These are phyloP conservation scores for Peromyscus eremicus DNA, from an alignment of 2,797 vertebrate species.

Conservation along the genomic window DNA sequence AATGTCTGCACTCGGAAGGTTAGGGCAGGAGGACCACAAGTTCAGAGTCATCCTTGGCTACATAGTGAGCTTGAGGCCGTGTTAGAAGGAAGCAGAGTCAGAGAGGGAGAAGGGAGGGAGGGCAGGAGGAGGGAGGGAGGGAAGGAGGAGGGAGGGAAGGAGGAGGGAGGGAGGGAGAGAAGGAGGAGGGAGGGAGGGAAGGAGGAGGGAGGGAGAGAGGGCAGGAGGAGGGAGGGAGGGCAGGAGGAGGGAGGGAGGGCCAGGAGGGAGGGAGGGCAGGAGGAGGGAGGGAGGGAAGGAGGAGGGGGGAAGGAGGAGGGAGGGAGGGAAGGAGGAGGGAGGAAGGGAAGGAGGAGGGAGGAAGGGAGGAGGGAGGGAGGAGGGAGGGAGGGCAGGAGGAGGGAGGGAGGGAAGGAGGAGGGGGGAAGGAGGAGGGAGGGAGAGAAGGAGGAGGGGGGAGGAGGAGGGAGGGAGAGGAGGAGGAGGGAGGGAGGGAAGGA, in stretches of 20 bases:
- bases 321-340: background rate
- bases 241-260: fast-evolving
- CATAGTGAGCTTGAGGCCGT: background rate
- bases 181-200: fast-evolving
- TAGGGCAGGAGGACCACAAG: background rate
- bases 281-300: fast-evolving
- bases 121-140: fast-evolving
- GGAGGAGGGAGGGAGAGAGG: background rate
- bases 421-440: fast-evolving
- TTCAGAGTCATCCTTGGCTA: background rate
- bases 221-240: background rate
- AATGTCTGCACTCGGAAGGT: background rate
- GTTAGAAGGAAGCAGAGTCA: background rate
- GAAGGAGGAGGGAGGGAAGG: fast-evolving
- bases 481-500: no score
- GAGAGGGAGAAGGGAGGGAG: background rate
- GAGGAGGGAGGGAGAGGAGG: no score
- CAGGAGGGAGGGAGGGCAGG: fast-evolving
- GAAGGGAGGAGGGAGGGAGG: background rate
- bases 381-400: fast-evolving
- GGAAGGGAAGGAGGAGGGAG: no score
- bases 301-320: background rate
- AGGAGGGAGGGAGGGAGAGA: no score
- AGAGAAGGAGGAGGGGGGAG: fast-evolving
- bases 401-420: no score